These are phyloP conservation scores for Amphipoea lucens DNA, from an alignment of 2,888 invertebrate genomes.

Conservation along the genomic window DNA sequence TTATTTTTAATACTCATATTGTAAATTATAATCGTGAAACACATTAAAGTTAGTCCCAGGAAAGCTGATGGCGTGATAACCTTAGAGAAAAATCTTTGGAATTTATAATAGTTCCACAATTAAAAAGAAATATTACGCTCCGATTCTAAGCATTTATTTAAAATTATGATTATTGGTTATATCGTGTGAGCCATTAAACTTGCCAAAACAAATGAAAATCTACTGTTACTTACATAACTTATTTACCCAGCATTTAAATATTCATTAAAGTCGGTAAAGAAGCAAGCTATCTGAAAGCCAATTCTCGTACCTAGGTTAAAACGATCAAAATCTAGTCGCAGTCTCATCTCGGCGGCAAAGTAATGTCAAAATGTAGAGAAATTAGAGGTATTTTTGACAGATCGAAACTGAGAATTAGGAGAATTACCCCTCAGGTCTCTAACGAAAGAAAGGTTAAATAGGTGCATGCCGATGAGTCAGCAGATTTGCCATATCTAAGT, in stretches of 20 bases:
- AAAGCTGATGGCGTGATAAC: slow-evolving; percentile 49
- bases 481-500: slow-evolving; percentile 4
- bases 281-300: not conserved
- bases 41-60: slow-evolving; percentile 26
- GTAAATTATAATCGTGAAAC: not conserved
- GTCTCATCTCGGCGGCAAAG: too few relatives aligned
- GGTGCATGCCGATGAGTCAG: not conserved
- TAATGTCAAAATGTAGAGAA: too few relatives aligned
- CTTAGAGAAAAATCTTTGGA: slow-evolving; percentile 35
- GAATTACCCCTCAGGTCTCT: not conserved
- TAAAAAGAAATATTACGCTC: slow-evolving; percentile 40
- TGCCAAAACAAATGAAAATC: slow-evolving; percentile 13
- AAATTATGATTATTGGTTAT: slow-evolving; percentile 6
- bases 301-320: too few relatives aligned
- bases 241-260: not conserved
- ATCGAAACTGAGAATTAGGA: too few relatives aligned
- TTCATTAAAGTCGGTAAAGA: not conserved
- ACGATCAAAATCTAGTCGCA: too few relatives aligned
- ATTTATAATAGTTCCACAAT: slow-evolving; percentile 30
- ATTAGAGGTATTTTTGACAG: too few relatives aligned
- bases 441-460: not conserved
- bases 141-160: slow-evolving; percentile 8
- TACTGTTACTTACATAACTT: not conserved
- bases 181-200: slow-evolving; percentile 2
- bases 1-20: slow-evolving; percentile 3